Evolutionary conservation across 35 echinoderm and acorn worm species (phyloP), one percentile per base, ranked within the genome.

Genomic region (Patiria miniata): DNA sequence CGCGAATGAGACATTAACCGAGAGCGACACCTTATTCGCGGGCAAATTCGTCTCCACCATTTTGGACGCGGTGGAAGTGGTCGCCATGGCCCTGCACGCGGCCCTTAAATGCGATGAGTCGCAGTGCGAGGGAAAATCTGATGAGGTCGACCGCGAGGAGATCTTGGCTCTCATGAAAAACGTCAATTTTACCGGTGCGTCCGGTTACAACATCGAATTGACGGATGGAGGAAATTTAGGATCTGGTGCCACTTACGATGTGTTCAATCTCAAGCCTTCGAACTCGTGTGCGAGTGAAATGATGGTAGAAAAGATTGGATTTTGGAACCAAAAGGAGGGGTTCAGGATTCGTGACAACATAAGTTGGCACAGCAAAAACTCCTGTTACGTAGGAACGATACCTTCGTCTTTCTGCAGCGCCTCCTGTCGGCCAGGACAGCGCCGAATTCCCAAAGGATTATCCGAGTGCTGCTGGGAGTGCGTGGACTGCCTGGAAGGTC

Each of bases 381-480:
- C 61, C 23, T 73, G 65, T 73, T 23, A 7, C 28, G 14, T 8
- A 56, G 9, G 14, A 33, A 42, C 80, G 21, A 7, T n/a, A 23
- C 84, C 93, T 0, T 14, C 15, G 2, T 95, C 93, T 14, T 55
- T 91, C 22, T 95, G 93, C 40, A 86, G 88, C n/a, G 30, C 16
- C 18, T 52, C 85, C 0, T 95, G 93, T 30, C 34, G 38, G 7
- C 85, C 93, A 5, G 93, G 93, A 9, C 65, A 86, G 32, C 65
- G 89, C 18, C 44, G 76, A 1, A 79, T 80, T 28, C 77, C 79
- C 36, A 37, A 57, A 18, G 84, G 82, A 21, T 28, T 84, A 16
- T 85, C 78, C 7, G 44, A 40, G 22, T 95, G 93, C 65, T 95
- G 93, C 38, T 95, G 93, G 93, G 59, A 87, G 29, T 95, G 93